A percentile compares a stretch with the other conserved stretches of the same genome.
Evolutionary conservation across 2,888 invertebrate genomes (phyloP).

Genomic region (Habrosyne pyritoides): DNA sequence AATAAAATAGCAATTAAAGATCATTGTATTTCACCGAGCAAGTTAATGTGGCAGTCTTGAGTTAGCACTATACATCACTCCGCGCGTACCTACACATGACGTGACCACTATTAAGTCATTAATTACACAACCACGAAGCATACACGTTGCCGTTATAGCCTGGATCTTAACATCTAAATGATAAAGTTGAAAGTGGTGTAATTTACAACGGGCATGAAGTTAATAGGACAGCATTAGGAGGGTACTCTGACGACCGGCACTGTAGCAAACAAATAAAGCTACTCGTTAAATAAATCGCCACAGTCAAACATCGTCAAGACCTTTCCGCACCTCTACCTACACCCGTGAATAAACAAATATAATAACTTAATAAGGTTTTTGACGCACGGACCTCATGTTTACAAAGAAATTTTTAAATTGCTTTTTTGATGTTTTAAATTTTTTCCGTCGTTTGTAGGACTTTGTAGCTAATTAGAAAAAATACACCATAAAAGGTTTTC

Average conservation of each 20-base stretch:
- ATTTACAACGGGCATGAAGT: slow-evolving; percentile 52
- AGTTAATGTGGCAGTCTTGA: slow-evolving; percentile 13
- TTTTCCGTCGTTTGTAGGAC: background rate
- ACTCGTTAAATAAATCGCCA: slow-evolving; percentile 74
- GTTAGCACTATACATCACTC: slow-evolving; percentile 51
- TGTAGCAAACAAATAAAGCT: slow-evolving; percentile 70
- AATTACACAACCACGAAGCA: slow-evolving; percentile 55
- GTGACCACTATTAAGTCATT: slow-evolving; percentile 68
- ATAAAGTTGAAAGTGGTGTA: slow-evolving; percentile 61
- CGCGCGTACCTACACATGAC: slow-evolving; percentile 49
- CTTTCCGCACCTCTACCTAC: slow-evolving; percentile 61
- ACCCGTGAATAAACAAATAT: slow-evolving; percentile 29
- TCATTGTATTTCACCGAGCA: background rate
- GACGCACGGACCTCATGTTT: background rate
- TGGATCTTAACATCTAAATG: slow-evolving; percentile 40
- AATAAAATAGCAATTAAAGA: background rate
- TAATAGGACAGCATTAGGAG: slow-evolving; percentile 68
- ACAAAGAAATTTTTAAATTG: background rate
- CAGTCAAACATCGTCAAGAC: slow-evolving; percentile 67
- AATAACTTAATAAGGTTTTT: background rate
- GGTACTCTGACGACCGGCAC: slow-evolving; percentile 49
- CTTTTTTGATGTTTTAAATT: background rate
- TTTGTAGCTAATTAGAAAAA: background rate
- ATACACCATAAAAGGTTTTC: background rate
- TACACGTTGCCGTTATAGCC: slow-evolving; percentile 27